Evolutionary conservation across 2,113 vertebrate species (phyloP), one percentile per base, ranked within the genome.

Genomic region (Malurus cyaneus): DNA sequence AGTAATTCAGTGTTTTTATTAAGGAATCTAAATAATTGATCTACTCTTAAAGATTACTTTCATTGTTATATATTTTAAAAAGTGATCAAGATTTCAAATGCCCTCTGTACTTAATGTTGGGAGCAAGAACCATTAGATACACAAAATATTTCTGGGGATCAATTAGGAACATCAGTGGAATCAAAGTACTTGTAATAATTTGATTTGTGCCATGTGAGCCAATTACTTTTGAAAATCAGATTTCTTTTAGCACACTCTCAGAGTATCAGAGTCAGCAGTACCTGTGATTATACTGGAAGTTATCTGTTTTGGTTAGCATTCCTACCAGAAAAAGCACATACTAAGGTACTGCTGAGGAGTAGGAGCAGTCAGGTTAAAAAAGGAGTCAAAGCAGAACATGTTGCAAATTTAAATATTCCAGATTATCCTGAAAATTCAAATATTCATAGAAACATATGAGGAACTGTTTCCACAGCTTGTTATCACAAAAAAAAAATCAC

Each of bases 401-500:
- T 31, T 49, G 49, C 84, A 89, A 71, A 76, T 79, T 64, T 18
- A 64, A 10, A 54, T 92, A 66, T 79, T 71, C 28, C 14, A 71
- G 16, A 56, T 78, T 47, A 53, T 56, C 24, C n/a, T 71, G 34
- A 91, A 91, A 79, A 76, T 88, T 82, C 46, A 72, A 8, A 53
- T 89, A 64, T 65, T 76, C 13, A 1, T 60, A 62, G 56, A 92
- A 78, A 66, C 4, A 62, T 39, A 72, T 11, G 8, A 88, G 9
- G 19, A 7, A 50, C 13, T 8, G 14, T 77, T 93, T 85, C 25
- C 42, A 59, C 14, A 50, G 18, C 24, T 87, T 44, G 3, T 73
- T 80, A 49, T 56, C 44, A 64, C 41, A 94, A 89, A 39, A 94
- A 89, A 82, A 59, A 17, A 61, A 21, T 50, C 57, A 44, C 20